Evolutionary conservation across 2,888 invertebrate species (phyloP), one percentile per base, ranked within the genome.

Genomic region (Serrognathus titanus): DNA sequence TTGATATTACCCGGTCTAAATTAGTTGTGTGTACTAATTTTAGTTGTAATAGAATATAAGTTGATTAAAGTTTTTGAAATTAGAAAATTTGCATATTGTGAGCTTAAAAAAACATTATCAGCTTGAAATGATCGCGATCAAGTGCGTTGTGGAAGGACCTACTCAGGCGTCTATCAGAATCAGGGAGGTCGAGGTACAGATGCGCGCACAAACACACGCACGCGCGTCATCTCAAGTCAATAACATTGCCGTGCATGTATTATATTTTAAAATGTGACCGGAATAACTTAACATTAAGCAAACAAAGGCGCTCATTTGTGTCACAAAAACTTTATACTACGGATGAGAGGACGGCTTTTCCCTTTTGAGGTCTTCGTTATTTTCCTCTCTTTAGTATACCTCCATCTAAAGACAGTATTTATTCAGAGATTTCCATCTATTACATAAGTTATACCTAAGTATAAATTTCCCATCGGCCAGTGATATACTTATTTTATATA

Each of bases 191-290:
- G 51, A 43, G 47, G 38, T 53, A 58, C 58, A 64, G 63, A 63
- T 63, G 65, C 64, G 63, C 62, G 61, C 54, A 41, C 54, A 54
- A 54, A 54, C 55, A 39, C 63, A 71, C 71, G 72, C 72, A 72
- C 65, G 72, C 72, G 70, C 71, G 65, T 64, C 64, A 63, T 62
- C 62, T 63, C 66, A 65, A 70, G 71, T 72, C 72, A 70, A 72
- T 72, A 72, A 70, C 70, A 70, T 68, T 65, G 67, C 68, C 70
- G 69, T 72, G 71, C 73, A 73, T 72, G 69, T 68, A 71, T 73
- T 72, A 72, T 71, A 71, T 71, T 71, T 73, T 70, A 71, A 71
- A 73, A 73, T 71, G 71, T 71, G 71, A 69, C 67, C 67, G 69
- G 71, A 72, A 72, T 71, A 71, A 70, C 67, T 71, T 70, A 69